These are phyloP conservation scores for Chlamydotis undulata DNA, from an alignment of 2,113 vertebrate genomes.

Conservation along the genomic window DNA sequence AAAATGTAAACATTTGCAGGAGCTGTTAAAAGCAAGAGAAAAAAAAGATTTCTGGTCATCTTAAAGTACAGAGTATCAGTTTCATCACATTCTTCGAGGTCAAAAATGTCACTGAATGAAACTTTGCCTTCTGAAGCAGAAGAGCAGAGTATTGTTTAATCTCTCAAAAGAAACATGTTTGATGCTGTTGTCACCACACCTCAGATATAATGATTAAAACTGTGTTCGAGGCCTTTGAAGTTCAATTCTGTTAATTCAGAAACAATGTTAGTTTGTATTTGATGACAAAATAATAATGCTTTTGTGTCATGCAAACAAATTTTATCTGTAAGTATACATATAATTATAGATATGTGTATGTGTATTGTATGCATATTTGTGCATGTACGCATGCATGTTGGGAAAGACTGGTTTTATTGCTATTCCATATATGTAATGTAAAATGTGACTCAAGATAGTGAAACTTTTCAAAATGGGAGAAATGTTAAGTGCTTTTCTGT, in stretches of 20 bases:
- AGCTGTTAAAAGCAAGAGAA: not conserved
- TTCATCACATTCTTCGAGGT: not conserved
- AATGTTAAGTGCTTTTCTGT: not conserved
- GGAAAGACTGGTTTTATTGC: not conserved
- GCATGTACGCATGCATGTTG: not conserved
- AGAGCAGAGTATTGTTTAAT: not conserved
- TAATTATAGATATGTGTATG: accelerated
- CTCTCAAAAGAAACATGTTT: not conserved
- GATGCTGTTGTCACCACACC: not conserved
- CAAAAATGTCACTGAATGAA: not conserved
- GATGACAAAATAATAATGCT: not conserved
- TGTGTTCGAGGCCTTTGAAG: constrained; percentile 6
- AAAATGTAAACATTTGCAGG: constrained; percentile 11
- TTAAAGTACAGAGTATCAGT: not conserved
- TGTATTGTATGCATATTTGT: not conserved
- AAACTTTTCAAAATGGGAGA: not conserved
- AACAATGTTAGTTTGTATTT: not conserved
- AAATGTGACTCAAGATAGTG: not conserved
- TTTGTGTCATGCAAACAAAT: not conserved
- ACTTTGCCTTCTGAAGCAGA: constrained; percentile 10
- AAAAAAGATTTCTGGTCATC: not conserved
- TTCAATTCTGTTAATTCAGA: not conserved
- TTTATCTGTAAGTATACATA: not conserved
- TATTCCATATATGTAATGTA: not conserved
- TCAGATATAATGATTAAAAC: constrained; percentile 9